These are phyloP conservation scores for Macrobrachium nipponense DNA, from an alignment of 1,140 invertebrate genomes.

Conservation along the genomic window DNA sequence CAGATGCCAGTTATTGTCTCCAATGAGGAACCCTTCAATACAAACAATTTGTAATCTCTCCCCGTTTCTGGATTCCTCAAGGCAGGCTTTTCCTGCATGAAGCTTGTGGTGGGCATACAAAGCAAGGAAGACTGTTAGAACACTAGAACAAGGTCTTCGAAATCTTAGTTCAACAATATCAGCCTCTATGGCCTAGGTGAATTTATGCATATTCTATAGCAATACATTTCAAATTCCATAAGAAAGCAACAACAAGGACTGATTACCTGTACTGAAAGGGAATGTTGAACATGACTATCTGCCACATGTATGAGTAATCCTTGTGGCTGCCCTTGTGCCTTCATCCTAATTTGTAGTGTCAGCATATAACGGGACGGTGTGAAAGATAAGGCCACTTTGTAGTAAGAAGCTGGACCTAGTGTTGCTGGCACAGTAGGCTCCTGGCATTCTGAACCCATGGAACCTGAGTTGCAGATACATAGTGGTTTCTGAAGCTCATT, in stretches of 20 bases:
- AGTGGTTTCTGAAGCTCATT: constrained; percentile 85
- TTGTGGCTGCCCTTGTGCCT: constrained; percentile 92
- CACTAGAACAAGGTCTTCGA: not conserved
- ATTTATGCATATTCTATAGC: not conserved
- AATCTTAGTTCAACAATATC: too few relatives aligned
- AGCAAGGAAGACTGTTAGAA: not conserved
- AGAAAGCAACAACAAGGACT: too few relatives aligned
- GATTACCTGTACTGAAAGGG: constrained; percentile 80
- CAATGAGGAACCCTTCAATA: constrained; percentile 73
- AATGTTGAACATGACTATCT: constrained; percentile 90
- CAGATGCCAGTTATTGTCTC: constrained; percentile 97
- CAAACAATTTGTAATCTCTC: constrained; percentile 21
- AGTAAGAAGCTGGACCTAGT: constrained; percentile 91
- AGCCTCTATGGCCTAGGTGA: too few relatives aligned
- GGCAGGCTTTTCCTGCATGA: constrained; percentile 28
- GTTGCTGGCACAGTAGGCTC: constrained; percentile 85
- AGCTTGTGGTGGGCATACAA: not conserved
- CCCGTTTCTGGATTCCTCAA: constrained; percentile 13
- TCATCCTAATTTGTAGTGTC: constrained; percentile 90
- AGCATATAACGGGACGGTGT: constrained; percentile 91
- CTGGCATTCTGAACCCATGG: constrained; percentile 81
- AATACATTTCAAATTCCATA: not conserved
- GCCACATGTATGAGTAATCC: constrained; percentile 76
- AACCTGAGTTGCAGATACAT: constrained; percentile 92
- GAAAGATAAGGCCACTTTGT: constrained; percentile 94